These are phyloP conservation scores for Dilophus febrilis DNA, from an alignment of 2,888 invertebrate genomes.

Conservation along the genomic window DNA sequence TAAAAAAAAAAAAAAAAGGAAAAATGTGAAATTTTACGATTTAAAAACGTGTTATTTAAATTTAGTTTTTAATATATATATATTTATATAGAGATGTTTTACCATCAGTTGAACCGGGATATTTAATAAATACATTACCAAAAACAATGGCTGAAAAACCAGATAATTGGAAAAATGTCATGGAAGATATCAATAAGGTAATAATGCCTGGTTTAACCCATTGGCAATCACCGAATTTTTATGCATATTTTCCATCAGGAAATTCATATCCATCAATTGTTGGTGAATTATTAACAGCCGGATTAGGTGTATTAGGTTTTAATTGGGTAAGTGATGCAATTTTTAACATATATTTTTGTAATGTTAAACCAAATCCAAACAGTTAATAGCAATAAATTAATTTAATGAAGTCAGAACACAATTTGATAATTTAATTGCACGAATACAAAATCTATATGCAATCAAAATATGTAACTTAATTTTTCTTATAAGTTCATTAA, in stretches of 20 bases:
- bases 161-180: constrained; percentile 73
- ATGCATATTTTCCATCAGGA: constrained; percentile 78
- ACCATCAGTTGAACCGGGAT: constrained; percentile 81
- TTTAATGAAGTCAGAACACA: too few relatives aligned
- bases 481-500: too few relatives aligned
- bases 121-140: constrained; percentile 65
- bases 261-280: constrained; percentile 71
- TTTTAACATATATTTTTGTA: too few relatives aligned
- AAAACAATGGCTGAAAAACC: constrained; percentile 62
- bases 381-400: too few relatives aligned
- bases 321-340: constrained; percentile 75
- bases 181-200: constrained; percentile 70
- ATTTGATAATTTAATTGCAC: too few relatives aligned
- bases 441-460: too few relatives aligned
- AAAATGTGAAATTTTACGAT: too few relatives aligned
- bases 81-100: constrained; percentile 47
- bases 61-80: too few relatives aligned
- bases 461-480: too few relatives aligned
- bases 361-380: too few relatives aligned
- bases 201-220: constrained; percentile 90
- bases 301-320: constrained; percentile 74
- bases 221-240: constrained; percentile 88
- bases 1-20: too few relatives aligned
- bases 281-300: constrained; percentile 67
- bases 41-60: too few relatives aligned